Evolutionary conservation across 2,113 vertebrate species (phyloP).

Genomic region (Podarcis raffonei): DNA sequence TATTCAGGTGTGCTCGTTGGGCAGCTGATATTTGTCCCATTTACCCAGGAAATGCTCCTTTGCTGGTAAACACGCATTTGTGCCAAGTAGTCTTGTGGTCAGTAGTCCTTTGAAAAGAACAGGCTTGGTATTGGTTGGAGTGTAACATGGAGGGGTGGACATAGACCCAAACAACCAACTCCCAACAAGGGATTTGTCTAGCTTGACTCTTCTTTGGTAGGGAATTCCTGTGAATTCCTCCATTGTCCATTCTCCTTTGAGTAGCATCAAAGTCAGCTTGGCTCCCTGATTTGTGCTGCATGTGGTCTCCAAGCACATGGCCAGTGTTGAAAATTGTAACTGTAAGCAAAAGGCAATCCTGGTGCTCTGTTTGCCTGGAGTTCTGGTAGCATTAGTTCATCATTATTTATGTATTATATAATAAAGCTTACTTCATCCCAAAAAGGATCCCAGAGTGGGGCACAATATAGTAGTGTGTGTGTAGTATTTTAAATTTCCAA

Average conservation of each 20-base stretch:
- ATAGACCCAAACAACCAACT: neutral
- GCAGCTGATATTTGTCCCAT: neutral
- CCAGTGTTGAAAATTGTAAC: neutral
- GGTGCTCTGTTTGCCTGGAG: neutral
- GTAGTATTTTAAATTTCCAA: too few species aligned
- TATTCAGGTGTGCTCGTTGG: neutral
- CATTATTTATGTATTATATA: neutral
- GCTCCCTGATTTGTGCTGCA: neutral
- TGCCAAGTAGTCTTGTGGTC: neutral
- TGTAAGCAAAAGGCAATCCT: neutral
- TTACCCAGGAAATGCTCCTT: neutral
- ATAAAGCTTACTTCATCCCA: too few species aligned
- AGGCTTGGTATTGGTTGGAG: neutral
- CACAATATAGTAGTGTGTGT: too few species aligned
- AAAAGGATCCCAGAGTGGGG: too few species aligned
- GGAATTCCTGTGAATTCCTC: neutral
- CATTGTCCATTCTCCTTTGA: neutral
- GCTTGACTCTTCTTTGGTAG: neutral
- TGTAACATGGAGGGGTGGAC: neutral
- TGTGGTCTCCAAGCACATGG: neutral
- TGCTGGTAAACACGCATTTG: neutral
- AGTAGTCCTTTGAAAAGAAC: too few species aligned
- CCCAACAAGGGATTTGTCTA: neutral
- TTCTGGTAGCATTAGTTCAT: neutral
- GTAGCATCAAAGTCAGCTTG: neutral